These are phyloP conservation scores for Lindbergichthys nudifrons DNA, from an alignment of 2,797 vertebrate genomes.

Conservation along the genomic window DNA sequence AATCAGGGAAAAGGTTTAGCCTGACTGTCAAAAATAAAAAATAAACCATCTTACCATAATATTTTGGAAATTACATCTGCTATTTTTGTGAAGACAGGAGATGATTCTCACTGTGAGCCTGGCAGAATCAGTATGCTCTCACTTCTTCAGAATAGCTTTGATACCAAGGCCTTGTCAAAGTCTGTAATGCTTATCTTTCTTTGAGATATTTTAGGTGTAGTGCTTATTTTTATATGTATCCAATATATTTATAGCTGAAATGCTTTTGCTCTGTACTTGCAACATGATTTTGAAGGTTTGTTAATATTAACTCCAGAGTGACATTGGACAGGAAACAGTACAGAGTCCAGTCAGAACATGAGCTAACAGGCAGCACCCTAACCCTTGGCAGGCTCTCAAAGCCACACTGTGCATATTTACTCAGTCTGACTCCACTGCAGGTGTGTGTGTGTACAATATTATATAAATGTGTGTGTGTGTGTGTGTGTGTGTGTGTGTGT, in stretches of 20 bases:
- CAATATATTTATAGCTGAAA: neutral
- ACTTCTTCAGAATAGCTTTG: slow-evolving; percentile 1
- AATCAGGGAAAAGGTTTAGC: neutral
- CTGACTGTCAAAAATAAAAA: neutral
- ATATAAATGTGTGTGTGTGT: neutral
- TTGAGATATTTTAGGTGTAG: neutral
- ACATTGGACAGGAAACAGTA: slow-evolving; percentile 19
- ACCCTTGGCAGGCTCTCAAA: slow-evolving; percentile 21
- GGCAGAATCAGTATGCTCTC: neutral
- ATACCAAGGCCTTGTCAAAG: slow-evolving; percentile 1
- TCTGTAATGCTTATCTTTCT: neutral
- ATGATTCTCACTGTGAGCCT: neutral
- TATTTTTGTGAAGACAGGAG: neutral
- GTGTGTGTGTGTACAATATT: neutral
- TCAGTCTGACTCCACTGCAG: slow-evolving; percentile 22
- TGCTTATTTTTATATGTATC: neutral
- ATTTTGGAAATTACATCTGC: neutral
- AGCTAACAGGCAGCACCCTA: slow-evolving; percentile 7
- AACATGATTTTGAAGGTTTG: neutral
- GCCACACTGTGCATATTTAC: slow-evolving; percentile 38
- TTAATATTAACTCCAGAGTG: slow-evolving; percentile 5
- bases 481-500: slow-evolving; percentile 9
- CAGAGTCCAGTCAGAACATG: slow-evolving; percentile 26
- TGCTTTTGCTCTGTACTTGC: neutral
- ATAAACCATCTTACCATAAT: neutral